Evolutionary conservation across 2,888 invertebrate genomes (phyloP).

Genomic region (Seira musarum): DNA sequence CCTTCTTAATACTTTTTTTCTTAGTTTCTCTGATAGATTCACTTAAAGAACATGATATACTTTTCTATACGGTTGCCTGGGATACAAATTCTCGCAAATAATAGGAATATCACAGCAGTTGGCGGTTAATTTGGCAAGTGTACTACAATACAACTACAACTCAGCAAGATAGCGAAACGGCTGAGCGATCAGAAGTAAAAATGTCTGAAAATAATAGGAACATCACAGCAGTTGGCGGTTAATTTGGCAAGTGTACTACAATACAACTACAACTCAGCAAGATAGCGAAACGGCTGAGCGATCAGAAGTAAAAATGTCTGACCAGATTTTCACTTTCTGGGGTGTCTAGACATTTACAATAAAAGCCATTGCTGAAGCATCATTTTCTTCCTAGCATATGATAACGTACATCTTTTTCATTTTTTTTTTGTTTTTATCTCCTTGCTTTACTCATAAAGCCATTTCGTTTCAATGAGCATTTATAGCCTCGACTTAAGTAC

Average conservation of each 20-base stretch:
- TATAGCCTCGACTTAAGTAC: too few relatives aligned
- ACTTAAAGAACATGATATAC: too few relatives aligned
- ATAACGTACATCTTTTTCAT: neutral
- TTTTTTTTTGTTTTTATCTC: slow-evolving; percentile 1
- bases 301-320: slow-evolving; percentile 59
- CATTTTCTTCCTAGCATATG: neutral
- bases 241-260: slow-evolving; percentile 61
- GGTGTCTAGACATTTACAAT: slow-evolving; percentile 60
- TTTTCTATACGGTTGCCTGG: too few relatives aligned
- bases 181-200: slow-evolving; percentile 58
- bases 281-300: slow-evolving; percentile 55
- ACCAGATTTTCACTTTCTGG: slow-evolving; percentile 59
- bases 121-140: slow-evolving; percentile 59
- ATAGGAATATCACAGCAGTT: slow-evolving; percentile 39
- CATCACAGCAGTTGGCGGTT: slow-evolving; percentile 52
- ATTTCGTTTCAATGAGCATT: too few relatives aligned
- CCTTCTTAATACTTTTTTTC: too few relatives aligned
- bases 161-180: slow-evolving; percentile 53
- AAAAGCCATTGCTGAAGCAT: slow-evolving; percentile 37
- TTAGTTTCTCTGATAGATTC: too few relatives aligned
- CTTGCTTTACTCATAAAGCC: neutral
- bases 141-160: slow-evolving; percentile 56
- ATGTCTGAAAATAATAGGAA: neutral
- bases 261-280: slow-evolving; percentile 55
- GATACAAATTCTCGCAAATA: too few relatives aligned